phyloP scores from a whole-genome alignment of 2,797 vertebrate genomes.

The Ispidina picta region DNA sequence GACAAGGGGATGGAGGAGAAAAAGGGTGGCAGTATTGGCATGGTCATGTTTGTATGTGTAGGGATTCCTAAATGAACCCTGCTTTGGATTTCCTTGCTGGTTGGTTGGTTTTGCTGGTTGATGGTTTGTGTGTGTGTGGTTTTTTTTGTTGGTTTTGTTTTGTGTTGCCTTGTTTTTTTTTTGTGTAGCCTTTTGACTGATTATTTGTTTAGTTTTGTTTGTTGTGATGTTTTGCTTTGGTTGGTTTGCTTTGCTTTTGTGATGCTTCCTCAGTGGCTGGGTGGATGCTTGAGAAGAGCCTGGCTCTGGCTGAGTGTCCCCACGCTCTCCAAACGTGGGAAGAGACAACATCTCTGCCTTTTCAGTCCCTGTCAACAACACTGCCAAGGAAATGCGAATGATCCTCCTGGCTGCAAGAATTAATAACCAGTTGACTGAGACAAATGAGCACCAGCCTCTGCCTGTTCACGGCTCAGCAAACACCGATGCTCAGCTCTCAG shows the following conservation, averaged over 20 bases:
- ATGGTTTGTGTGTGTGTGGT: too few relatives aligned
- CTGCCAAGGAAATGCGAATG: neutral
- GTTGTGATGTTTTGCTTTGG: too few relatives aligned
- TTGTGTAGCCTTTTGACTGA: too few relatives aligned
- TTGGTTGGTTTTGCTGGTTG: neutral
- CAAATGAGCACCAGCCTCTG: neutral
- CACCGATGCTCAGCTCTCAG: accelerated
- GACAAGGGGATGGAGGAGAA: neutral
- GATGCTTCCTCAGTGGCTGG: neutral
- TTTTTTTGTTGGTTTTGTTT: too few relatives aligned
- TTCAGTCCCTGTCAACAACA: neutral
- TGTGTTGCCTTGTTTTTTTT: too few relatives aligned
- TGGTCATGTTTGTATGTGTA: neutral
- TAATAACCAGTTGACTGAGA: constrained; percentile 19
- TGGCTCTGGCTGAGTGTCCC: neutral
- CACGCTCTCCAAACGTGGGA: neutral
- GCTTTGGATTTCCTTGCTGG: neutral
- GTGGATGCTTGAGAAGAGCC: neutral
- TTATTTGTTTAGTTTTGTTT: too few relatives aligned
- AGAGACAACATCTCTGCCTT: neutral
- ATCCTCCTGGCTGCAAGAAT: neutral
- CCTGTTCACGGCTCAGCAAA: neutral
- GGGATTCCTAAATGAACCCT: neutral
- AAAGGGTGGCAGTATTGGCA: neutral
- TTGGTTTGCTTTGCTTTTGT: too few relatives aligned